Evolutionary conservation across 2,113 vertebrate genomes (phyloP), one percentile per base, ranked within the genome.

Genomic region (Ranitomeya imitator): DNA sequence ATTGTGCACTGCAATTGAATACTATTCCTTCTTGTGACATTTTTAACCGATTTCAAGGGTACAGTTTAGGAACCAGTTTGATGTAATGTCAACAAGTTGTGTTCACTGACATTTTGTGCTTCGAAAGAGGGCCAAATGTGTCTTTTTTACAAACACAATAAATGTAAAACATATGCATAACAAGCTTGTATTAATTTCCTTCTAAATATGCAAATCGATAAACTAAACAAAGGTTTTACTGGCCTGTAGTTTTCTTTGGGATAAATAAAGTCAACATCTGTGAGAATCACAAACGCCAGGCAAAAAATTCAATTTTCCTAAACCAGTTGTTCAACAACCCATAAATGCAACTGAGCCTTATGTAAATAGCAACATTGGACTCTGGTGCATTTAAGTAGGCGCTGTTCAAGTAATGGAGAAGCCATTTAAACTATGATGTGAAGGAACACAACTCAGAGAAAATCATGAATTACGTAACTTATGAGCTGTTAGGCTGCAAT

Each of bases 171-270:
- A 80, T 23, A 80, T 80, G 79, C 23, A 80, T 18, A 61, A 59
- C 6, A 55, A 61, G 6, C 55, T 31, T 80, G 57, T 80, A 80
- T 80, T 80, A 31, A 31, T 80, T 80, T 60, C 12, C 9, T 80
- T 60, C n/a, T 60, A 23, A 80, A 80, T 80, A 80, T 60, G 79
- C 55, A 80, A 80, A 80, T 60, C 14, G 12, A 52, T 55, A 80
- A 80, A 80, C 23, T 26, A 80, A 60, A 55, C 79, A 80, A 80
- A 80, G 57, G 37, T 60, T 37, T 71, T 15, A 26, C 11, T 71
- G 69, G 14, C 37, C 69, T 8, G 15, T 26, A 71, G 13, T 31
- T 71, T 71, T 71, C 31, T 7, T 7, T 15, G 14, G 7, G 26
- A 12, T 71, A 31, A 71, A 71, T 69, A 71, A 71, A 71, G 4